phyloP scores from a whole-genome alignment of 2,888 invertebrate genomes.

The Leptinotarsa rubiginosa region DNA sequence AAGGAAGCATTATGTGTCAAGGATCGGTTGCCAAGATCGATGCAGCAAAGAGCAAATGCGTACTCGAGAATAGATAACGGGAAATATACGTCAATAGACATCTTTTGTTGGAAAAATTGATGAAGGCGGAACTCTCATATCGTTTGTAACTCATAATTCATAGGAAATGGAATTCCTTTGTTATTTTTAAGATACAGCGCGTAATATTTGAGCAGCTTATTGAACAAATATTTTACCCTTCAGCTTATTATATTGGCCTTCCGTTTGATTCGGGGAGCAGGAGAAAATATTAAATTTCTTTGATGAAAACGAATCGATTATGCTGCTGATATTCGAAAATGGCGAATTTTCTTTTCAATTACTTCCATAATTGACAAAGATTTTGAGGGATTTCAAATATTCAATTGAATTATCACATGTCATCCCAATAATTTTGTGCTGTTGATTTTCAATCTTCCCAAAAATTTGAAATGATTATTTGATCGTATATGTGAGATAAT shows the following conservation, averaged over 20 bases:
- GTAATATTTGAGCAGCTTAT: slow-evolving; percentile 45
- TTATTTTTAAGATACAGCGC: slow-evolving; percentile 51
- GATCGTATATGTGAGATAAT: too few relatives aligned
- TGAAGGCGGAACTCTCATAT: slow-evolving; percentile 50
- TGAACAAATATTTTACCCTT: slow-evolving; percentile 45
- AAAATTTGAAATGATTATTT: too few relatives aligned
- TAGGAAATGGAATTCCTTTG: slow-evolving; percentile 52
- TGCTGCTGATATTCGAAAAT: background rate
- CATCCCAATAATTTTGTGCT: too few relatives aligned
- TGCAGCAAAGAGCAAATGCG: slow-evolving; percentile 56
- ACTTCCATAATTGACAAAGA: too few relatives aligned
- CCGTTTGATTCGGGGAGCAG: slow-evolving; percentile 29
- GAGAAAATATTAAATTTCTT: slow-evolving; percentile 33
- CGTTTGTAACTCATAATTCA: slow-evolving; percentile 54
- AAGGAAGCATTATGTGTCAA: slow-evolving; percentile 57
- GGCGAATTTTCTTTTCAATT: too few relatives aligned
- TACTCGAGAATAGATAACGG: slow-evolving; percentile 52
- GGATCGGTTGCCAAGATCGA: slow-evolving; percentile 57
- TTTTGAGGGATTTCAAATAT: too few relatives aligned
- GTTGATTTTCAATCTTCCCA: too few relatives aligned
- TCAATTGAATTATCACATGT: too few relatives aligned
- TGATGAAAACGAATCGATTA: slow-evolving; percentile 27
- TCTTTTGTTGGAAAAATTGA: slow-evolving; percentile 53
- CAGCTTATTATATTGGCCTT: slow-evolving; percentile 31
- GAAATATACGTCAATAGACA: slow-evolving; percentile 51